Base-by-base conservation (phyloP, 2,113 vertebrate species). In the Stigmatopora nigra region DNA sequence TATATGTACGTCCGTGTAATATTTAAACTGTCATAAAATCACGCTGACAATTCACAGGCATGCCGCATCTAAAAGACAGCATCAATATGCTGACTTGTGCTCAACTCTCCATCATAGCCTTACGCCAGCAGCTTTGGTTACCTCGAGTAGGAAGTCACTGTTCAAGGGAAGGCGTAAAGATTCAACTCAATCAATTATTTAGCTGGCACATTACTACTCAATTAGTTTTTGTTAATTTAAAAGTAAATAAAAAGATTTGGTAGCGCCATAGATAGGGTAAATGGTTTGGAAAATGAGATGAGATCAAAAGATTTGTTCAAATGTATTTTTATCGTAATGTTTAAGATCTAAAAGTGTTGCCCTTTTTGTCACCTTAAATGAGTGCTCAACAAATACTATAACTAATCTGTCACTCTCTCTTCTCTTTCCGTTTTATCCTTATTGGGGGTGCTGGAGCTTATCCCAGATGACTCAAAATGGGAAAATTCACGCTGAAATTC, bases 111-210 rank as follows among this genome's bases (percentile, higher is more conserved):
- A 45, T 67, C 68, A 64, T 47, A 53, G 17, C 75, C 81, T 67
- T 25, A 66, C 64, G 55, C 85, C 78, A 88, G 83, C 77, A 82
- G 70, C 62, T 76, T 78, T 70, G 44, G 49, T 62, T n/a, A 2
- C 68, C 64, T 60, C 47, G 41, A 46, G 46, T 46, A 67, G 44
- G 56, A 78, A 65, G 76, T 62, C 62, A 74, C 65, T 1, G 25
- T 70, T 80, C 79, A 71, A 71, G 66, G 6, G 44, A 70, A 60
- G 45, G 8, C 46, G 1, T 51, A 44, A 36, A 65, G 63, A 71
- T 61, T 64, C 63, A 80, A 70, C 10, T n/a, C 25, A 76, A 70
- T 71, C 44, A 31, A 22, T 53, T 41, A 41, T 41, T 7, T 38
- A 63, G 45, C 53, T 56, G 57, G 61, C 17, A 31, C 56, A 31